Percentiles rank a stretch among this genome's conserved stretches.
Evolutionary conservation across 2,888 invertebrate genomes (phyloP).

Genomic region (Eupithecia exiguata): DNA sequence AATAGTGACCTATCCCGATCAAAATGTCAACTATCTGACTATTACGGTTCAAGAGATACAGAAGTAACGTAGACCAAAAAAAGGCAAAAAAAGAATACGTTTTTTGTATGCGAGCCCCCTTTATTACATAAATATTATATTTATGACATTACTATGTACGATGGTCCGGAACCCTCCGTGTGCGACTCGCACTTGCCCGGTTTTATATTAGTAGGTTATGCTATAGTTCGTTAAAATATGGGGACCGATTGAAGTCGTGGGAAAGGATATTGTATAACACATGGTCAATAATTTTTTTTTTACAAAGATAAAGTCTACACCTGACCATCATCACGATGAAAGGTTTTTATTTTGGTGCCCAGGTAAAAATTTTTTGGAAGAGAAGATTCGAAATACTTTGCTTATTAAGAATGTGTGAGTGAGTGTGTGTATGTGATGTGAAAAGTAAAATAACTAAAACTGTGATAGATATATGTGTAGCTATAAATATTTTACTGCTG

Average conservation of each 20-base stretch:
- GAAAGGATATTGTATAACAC: slow-evolving; percentile 61
- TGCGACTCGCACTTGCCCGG: no score
- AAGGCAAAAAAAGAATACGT: no score
- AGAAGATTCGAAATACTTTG: slow-evolving; percentile 5
- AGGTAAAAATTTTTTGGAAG: slow-evolving; percentile 66
- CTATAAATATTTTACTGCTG: not conserved
- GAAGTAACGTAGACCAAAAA: no score
- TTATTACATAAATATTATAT: no score
- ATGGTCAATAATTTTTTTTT: slow-evolving; percentile 53
- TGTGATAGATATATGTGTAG: not conserved
- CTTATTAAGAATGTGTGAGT: no score
- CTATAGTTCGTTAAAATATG: not conserved
- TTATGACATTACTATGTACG: no score
- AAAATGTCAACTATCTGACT: no score
- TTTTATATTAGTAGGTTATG: not conserved
- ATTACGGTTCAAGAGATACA: no score
- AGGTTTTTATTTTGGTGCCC: slow-evolving; percentile 63
- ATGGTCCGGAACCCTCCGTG: no score
- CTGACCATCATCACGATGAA: slow-evolving; percentile 61
- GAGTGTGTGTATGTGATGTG: not conserved
- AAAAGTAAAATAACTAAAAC: not conserved
- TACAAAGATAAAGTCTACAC: slow-evolving; percentile 67
- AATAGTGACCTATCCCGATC: no score
- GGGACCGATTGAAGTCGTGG: slow-evolving; percentile 59
- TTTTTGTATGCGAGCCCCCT: no score